Conservation (phyloP, 2,888 invertebrate genomes). For the Prosapia bicincta region DNA sequence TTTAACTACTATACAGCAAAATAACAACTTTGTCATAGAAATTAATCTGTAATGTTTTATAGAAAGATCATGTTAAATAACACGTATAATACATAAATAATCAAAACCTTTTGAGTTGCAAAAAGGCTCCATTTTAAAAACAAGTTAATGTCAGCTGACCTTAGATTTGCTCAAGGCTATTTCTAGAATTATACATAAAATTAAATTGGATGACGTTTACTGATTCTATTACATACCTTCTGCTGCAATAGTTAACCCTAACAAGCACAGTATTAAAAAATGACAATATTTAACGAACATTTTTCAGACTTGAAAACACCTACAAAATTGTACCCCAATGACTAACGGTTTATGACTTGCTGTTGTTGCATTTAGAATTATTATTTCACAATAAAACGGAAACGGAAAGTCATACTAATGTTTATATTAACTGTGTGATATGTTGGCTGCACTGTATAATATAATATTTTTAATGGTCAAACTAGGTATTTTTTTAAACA, state of each 20-base stretch:
- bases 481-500: no score
- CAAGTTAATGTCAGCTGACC: neutral
- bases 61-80: no score
- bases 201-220: neutral
- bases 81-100: no score
- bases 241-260: neutral
- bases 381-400: neutral
- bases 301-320: neutral
- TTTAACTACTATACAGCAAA: no score
- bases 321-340: neutral
- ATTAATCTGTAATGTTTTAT: no score
- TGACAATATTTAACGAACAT: neutral
- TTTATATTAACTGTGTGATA: no score
- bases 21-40: no score
- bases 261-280: neutral
- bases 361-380: neutral
- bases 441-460: no score
- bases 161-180: neutral
- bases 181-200: neutral
- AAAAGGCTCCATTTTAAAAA: no score
- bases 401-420: neutral
- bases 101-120: no score
- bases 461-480: no score
- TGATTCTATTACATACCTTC: neutral
- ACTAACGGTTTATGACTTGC: neutral